Evolutionary conservation across 2,888 invertebrate genomes (phyloP).

Genomic region (Andrena praecox): DNA sequence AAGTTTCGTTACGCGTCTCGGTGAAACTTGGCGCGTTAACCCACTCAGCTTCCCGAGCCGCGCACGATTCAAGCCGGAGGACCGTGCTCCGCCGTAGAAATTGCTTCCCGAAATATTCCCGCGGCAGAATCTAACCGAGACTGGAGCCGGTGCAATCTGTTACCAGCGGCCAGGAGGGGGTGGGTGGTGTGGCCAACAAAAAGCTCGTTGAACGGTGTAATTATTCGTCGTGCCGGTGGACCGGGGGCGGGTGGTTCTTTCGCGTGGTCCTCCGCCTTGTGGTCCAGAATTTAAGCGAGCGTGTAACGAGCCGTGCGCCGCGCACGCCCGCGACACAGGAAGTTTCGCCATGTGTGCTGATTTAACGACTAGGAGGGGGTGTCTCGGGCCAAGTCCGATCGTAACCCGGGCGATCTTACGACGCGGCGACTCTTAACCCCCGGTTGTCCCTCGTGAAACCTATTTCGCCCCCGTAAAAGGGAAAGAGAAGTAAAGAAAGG

Average conservation of each 20-base stretch:
- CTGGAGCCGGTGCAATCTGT: conserved; percentile 37
- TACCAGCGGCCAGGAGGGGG: conserved; percentile 15
- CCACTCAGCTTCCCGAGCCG: neutral
- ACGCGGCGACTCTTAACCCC: conserved; percentile 54
- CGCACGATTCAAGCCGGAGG: neutral
- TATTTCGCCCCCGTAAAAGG: conserved; percentile 57
- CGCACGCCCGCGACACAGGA: conserved; percentile 11
- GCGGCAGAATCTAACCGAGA: conserved; percentile 7
- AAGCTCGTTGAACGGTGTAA: conserved; percentile 49
- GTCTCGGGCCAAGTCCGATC: conserved; percentile 45
- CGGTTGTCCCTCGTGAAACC: conserved; percentile 45
- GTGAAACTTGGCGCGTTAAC: neutral
- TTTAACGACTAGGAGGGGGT: conserved; percentile 61
- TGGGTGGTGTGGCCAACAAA: conserved; percentile 21
- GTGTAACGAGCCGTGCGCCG: conserved; percentile 40
- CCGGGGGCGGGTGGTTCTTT: conserved; percentile 8
- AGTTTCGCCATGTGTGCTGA: conserved; percentile 63
- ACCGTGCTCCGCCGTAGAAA: neutral
- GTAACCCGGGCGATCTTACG: conserved; percentile 56
- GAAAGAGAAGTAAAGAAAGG: conserved; percentile 41
- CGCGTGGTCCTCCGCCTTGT: neutral
- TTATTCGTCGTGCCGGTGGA: conserved; percentile 36
- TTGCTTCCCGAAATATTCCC: conserved; percentile 31
- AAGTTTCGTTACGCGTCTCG: too few relatives aligned
- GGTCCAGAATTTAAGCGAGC: conserved; percentile 50